Evolutionary conservation across 2,113 vertebrate species (phyloP), one percentile per base, ranked within the genome.

Genomic region (Bos taurus): DNA sequence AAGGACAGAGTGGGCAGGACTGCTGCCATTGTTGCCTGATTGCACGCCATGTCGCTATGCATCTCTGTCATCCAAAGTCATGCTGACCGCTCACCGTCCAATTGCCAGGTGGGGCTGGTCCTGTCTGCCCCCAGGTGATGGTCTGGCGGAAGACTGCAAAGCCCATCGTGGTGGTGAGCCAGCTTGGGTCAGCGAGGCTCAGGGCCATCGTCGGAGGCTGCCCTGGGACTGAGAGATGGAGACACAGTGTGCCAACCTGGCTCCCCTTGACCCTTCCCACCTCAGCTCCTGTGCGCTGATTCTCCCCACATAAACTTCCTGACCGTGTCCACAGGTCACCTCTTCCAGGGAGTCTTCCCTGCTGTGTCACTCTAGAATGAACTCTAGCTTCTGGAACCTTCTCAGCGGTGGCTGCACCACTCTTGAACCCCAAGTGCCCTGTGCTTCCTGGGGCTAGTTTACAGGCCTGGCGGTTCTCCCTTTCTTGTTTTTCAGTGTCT

Each of bases 11-110:
- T 0, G 3, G 36, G 11, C 62, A 40, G 57, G 25, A 40, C 46
- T 1, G 0, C 33, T 36, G 13, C 33, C 40, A 4, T 9, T 36
- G 0, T 15, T 7, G 19, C 60, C 89, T 3, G 5, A 0, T 9
- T 48, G 6, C 84, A 59, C 0, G 0, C 36, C 3, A 1, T 19
- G 3, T 25, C 15, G 0, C 2, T 23, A 0, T n/a, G 26, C 14
- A 16, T 28, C 21, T 30, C n/a, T 23, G 23, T 17, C 67, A 9
- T 10, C 40, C 54, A 43, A 2, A 19, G 19, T 30, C 43, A 26
- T 0, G 7, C 3, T 10, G 2, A 26, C 1, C 1, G 0, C 48
- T 17, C 40, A 23, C 26, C 2, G 5, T 15, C 26, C 26, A 6
- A 6, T 7, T 1, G 10, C 92, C 46, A 60, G 48, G 3, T 15